phyloP scores from a whole-genome alignment of 2,113 vertebrate genomes.

The Butorides virescens region DNA sequence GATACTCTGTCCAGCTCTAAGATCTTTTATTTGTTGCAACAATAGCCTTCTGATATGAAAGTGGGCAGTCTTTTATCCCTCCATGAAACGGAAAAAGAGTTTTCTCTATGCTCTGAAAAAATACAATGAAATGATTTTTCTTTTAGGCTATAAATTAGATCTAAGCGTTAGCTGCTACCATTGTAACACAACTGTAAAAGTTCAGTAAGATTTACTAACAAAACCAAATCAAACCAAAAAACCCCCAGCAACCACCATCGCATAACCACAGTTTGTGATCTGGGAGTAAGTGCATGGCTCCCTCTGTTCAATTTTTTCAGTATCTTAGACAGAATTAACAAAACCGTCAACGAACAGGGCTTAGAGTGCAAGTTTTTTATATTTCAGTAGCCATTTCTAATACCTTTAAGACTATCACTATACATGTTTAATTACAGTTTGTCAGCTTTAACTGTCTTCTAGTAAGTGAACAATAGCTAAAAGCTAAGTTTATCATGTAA shows the following conservation, averaged over 20 bases:
- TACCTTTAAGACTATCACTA: background rate
- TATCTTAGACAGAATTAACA: background rate
- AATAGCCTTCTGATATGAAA: background rate
- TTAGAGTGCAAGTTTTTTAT: background rate
- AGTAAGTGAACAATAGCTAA: background rate
- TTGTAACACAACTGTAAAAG: accelerated
- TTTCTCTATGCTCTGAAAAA: background rate
- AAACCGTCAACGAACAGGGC: background rate
- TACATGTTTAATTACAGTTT: background rate
- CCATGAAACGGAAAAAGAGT: background rate
- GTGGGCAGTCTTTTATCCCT: background rate
- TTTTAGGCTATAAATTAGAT: background rate
- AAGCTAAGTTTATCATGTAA: background rate
- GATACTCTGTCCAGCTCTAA: background rate
- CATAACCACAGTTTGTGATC: background rate
- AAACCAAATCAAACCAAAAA: background rate
- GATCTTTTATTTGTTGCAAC: background rate
- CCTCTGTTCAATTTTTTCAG: background rate
- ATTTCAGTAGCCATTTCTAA: background rate
- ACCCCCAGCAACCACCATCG: background rate
- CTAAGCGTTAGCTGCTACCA: background rate
- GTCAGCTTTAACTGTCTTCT: background rate
- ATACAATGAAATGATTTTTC: background rate
- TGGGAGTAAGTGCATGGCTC: background rate
- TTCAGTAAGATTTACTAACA: background rate